A percentile compares a stretch with the other conserved stretches of the same genome.
phyloP scores from a whole-genome alignment of 2,888 invertebrate species.

The Frankliniella fusca region DNA sequence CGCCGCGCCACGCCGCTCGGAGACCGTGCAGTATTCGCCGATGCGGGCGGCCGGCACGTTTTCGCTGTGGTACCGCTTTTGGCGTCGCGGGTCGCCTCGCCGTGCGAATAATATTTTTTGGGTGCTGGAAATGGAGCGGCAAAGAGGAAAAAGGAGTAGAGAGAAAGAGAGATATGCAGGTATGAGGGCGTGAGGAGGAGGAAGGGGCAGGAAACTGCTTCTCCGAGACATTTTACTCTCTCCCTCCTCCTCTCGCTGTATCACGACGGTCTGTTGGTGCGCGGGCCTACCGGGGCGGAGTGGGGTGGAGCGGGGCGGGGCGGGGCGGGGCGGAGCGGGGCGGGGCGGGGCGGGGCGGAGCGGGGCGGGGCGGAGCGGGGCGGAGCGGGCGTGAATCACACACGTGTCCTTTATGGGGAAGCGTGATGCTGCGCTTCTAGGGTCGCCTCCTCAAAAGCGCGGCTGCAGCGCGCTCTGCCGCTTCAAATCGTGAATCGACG shows the following conservation, averaged over 20 bases:
- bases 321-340: no score
- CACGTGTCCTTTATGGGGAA: conserved; percentile 2
- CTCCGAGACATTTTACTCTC: no score
- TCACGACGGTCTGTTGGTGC: no score
- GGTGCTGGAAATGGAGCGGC: no score
- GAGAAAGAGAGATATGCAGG: no score
- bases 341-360: background rate
- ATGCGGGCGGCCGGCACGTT: background rate
- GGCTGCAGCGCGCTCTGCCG: background rate
- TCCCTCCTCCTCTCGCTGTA: no score
- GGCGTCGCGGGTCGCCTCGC: no score
- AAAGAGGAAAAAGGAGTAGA: no score
- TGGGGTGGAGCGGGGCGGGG: background rate
- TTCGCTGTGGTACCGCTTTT: background rate
- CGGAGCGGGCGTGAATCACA: background rate
- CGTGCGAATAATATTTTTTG: no score
- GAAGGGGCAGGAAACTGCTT: no score
- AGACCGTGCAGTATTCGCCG: background rate
- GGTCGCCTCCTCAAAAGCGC: background rate
- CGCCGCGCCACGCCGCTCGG: background rate
- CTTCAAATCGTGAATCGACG: conserved; percentile 9
- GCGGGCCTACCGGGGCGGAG: background rate
- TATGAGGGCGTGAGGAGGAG: no score
- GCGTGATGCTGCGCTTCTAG: conserved; percentile 6
- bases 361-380: background rate